Evolutionary conservation across 1,140 invertebrate genomes (phyloP).

Genomic region (Drosophila quadrilineata): DNA sequence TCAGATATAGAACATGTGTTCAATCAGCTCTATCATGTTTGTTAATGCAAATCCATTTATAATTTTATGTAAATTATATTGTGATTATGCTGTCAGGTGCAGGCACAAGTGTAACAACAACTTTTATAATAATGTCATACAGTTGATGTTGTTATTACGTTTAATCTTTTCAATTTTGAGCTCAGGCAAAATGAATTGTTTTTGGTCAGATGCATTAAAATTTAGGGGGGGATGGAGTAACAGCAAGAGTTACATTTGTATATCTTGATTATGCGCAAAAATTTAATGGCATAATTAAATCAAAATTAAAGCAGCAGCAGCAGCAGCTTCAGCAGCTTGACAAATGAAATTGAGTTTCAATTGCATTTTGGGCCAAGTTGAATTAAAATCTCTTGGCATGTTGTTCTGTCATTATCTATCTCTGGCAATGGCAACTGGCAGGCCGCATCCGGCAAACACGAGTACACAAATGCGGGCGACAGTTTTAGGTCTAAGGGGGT

Average conservation of each 20-base stretch:
- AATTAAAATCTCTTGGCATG: constrained; percentile 36
- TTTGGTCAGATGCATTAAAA: constrained; percentile 40
- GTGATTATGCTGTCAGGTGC: constrained; percentile 68
- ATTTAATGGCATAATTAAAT: not conserved
- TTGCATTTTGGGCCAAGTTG: constrained; percentile 38
- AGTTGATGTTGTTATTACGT: constrained; percentile 44
- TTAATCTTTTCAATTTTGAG: constrained; percentile 55
- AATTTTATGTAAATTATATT: constrained; percentile 64
- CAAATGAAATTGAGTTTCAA: constrained; percentile 37
- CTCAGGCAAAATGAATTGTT: constrained; percentile 47
- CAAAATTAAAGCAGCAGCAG: not conserved
- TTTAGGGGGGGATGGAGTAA: not conserved
- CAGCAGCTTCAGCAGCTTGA: not conserved
- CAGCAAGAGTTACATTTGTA: not conserved
- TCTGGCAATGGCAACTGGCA: constrained; percentile 45
- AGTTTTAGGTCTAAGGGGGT: constrained; percentile 12
- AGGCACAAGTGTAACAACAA: constrained; percentile 29
- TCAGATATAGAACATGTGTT: too few relatives aligned
- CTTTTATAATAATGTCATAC: constrained; percentile 48
- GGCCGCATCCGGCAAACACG: constrained; percentile 56
- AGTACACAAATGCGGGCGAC: constrained; percentile 49
- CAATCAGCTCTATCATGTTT: constrained; percentile 3
- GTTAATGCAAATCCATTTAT: constrained; percentile 51
- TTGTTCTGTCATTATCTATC: constrained; percentile 67
- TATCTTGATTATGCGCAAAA: constrained; percentile 2